Conservation (phyloP, 2,797 vertebrate species). For the Meriones psammophilus region DNA sequence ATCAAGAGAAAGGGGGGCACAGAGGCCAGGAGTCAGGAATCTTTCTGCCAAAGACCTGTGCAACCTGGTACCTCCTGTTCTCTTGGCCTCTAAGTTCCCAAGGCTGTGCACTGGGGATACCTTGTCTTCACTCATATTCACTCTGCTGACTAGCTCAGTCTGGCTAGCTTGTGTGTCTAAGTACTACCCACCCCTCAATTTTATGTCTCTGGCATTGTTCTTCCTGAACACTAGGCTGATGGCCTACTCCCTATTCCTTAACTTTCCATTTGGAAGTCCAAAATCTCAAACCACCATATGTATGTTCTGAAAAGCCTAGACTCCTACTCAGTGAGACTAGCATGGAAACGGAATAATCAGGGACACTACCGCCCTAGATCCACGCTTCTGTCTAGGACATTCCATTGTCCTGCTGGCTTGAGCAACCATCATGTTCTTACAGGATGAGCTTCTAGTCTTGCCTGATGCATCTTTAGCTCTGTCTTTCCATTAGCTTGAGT, state of each 20-base stretch:
- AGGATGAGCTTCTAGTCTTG: not conserved
- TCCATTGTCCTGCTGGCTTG: not conserved
- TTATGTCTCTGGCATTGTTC: not conserved
- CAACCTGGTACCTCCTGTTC: not conserved
- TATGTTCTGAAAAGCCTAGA: not conserved
- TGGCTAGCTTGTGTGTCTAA: not conserved
- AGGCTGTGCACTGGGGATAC: not conserved
- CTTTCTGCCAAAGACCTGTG: not conserved
- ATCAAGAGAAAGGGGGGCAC: not conserved
- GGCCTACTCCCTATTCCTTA: not conserved
- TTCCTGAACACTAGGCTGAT: not conserved
- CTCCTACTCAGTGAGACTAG: not conserved
- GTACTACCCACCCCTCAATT: not conserved
- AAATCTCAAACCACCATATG: not conserved
- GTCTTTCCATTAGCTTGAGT: not conserved
- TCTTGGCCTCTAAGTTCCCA: not conserved
- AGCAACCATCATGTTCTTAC: not conserved
- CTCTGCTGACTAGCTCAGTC: not conserved
- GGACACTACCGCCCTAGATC: not conserved
- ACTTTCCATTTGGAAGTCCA: not conserved
- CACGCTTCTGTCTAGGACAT: not conserved
- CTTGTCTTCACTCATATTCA: not conserved
- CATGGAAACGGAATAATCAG: not conserved
- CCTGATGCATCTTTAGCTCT: not conserved
- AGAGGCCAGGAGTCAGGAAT: not conserved